Evolutionary conservation across 2,888 invertebrate genomes (phyloP).

Genomic region (Thyatira batis): DNA sequence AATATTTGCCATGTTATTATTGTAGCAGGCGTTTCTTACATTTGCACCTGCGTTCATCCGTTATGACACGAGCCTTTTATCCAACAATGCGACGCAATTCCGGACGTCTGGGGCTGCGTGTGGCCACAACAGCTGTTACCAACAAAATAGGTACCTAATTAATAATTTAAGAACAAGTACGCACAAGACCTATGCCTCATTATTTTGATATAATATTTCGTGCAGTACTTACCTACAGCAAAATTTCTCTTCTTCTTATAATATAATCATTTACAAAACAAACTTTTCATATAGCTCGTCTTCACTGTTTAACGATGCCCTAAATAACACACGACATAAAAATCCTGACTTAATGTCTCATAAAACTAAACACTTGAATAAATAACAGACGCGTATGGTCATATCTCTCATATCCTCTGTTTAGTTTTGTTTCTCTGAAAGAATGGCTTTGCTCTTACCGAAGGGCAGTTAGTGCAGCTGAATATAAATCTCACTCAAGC

Average conservation of each 20-base stretch:
- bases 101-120: constrained; percentile 1
- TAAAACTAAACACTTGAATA: constrained; percentile 63
- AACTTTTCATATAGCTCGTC: constrained; percentile 41
- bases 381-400: constrained; percentile 43
- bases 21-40: constrained; percentile 9
- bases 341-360: constrained; percentile 53
- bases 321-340: constrained; percentile 58
- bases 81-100: constrained; percentile 1
- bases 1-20: constrained; percentile 15
- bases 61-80: constrained; percentile 2
- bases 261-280: constrained; percentile 25
- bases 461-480: constrained; percentile 41
- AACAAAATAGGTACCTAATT: background rate
- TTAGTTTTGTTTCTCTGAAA: constrained; percentile 32
- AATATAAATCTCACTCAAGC: constrained; percentile 56
- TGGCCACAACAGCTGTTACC: constrained; percentile 5
- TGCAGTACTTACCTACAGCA: constrained; percentile 11
- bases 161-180: background rate
- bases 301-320: constrained; percentile 56
- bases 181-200: background rate
- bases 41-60: constrained; percentile 16
- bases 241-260: constrained; percentile 15
- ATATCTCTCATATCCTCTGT: constrained; percentile 31
- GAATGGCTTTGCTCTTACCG: constrained; percentile 21
- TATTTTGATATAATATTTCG: constrained; percentile 3